A percentile compares a stretch with the other conserved stretches of the same genome.
Evolutionary conservation across 2,113 vertebrate species (phyloP).

Genomic region (Hippocampus barbouri): DNA sequence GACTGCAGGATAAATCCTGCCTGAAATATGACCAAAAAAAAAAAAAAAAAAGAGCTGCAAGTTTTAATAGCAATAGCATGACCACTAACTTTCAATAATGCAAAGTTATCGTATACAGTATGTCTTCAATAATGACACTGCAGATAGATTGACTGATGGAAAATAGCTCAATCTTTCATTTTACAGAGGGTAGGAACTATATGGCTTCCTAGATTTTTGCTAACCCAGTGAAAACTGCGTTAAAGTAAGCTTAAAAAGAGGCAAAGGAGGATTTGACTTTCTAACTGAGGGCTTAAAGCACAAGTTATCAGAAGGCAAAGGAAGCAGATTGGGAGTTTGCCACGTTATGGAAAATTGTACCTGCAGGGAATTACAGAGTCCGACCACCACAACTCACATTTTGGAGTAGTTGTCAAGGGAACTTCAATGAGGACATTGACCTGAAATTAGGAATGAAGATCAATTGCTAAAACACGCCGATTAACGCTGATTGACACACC

Average conservation of each 20-base stretch:
- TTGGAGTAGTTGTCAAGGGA: constrained; percentile 11
- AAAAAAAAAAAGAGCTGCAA: too few relatives aligned
- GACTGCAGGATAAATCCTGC: too few relatives aligned
- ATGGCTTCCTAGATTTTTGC: neutral
- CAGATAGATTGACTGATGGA: neutral
- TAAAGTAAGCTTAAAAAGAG: constrained; percentile 5
- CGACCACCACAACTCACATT: constrained; percentile 16
- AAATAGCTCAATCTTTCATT: neutral
- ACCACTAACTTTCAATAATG: too few relatives aligned
- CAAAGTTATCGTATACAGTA: too few relatives aligned
- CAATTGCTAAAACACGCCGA: constrained; percentile 45
- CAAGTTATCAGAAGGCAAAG: constrained; percentile 8
- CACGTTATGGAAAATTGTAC: constrained; percentile 9
- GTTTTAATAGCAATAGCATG: too few relatives aligned
- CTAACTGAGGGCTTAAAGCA: constrained; percentile 9
- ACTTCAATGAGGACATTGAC: constrained; percentile 8
- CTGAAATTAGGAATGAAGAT: constrained; percentile 17
- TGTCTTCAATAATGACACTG: neutral
- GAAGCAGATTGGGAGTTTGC: neutral
- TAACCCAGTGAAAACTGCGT: neutral
- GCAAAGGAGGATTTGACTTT: constrained; percentile 22
- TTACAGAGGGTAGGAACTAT: neutral
- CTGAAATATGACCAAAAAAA: too few relatives aligned
- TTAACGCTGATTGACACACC: constrained; percentile 53
- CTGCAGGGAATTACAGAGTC: constrained; percentile 6